Evolutionary conservation across 2,113 vertebrate species (phyloP), one percentile per base, ranked within the genome.

Genomic region (Scortum barcoo): DNA sequence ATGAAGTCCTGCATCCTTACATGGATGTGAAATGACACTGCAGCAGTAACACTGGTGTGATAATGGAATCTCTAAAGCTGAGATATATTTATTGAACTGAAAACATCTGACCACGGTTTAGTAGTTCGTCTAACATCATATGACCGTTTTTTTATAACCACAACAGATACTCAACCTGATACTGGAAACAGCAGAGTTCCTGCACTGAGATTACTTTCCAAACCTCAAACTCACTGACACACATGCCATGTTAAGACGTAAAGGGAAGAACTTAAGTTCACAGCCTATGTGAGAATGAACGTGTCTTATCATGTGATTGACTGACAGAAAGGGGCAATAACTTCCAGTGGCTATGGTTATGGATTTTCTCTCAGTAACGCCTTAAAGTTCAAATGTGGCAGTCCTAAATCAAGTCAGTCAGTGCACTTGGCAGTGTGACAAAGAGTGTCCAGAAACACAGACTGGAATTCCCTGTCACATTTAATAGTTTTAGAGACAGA

Each of bases 121-220:
- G n/a, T 13, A 4, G n/a, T 12, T 42, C 19, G 44, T 26, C 2
- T 7, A 22, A 17, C 2, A 56, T 0, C 10, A 33, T n/a, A 1
- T 62, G 36, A 28, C 24, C 26, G 13, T 26, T 54, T 17, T 36
- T 36, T 26, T 4, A 7, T 38, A 67, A n/a, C 17, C 28, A 1
- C n/a, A 40, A 71, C 51, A 54, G 28, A 36, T 76, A 53, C 11
- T 46, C 22, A 58, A 71, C 67, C 20, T 66, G 72, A 80, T 33
- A 56, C 57, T 54, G 53, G 7, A 48, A 38, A 11, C 22, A 50
- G 7, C 46, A 1, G 20, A 26, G 4, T 72, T 61, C 63, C 78
- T 62, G 38, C 60, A 20, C 48, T 24, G 42, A 76, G n/a, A 28
- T 70, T 62, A 40, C 0, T 44, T 40, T 42, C 26, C 44, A 33